Conservation (phyloP, 2,113 vertebrate species). For the Pleuronectes platessa region DNA sequence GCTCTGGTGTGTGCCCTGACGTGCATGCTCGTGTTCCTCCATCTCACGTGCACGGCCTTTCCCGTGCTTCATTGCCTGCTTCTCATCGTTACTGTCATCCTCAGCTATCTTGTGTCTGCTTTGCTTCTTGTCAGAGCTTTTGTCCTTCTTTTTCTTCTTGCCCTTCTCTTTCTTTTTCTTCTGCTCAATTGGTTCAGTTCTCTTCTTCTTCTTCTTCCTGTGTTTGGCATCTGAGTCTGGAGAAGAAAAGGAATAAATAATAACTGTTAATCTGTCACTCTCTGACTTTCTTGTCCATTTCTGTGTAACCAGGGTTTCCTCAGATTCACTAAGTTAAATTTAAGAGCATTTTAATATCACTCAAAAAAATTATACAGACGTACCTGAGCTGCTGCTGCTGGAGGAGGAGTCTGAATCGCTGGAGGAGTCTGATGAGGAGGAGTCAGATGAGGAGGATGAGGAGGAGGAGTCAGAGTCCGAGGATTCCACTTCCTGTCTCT, state of each 20-base stretch:
- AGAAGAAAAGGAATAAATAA: background rate
- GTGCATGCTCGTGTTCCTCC: constrained; percentile 12
- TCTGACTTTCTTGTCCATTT: background rate
- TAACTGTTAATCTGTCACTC: background rate
- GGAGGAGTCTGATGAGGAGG: constrained; percentile 84
- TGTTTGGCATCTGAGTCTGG: constrained; percentile 68
- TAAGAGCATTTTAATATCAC: no score
- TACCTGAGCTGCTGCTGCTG: constrained; percentile 89
- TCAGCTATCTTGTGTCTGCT: constrained; percentile 11
- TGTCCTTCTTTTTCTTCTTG: constrained; percentile 30
- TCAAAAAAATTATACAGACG: background rate
- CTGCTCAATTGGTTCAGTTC: constrained; percentile 41
- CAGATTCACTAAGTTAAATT: background rate
- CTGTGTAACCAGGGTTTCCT: background rate
- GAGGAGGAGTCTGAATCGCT: constrained; percentile 83
- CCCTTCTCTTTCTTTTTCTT: constrained; percentile 46
- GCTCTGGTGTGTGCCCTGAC: background rate
- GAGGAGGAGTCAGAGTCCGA: constrained; percentile 85
- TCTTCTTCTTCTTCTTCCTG: constrained; percentile 69
- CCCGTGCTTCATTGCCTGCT: constrained; percentile 31
- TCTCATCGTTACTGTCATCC: constrained; percentile 10
- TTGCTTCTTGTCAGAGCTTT: constrained; percentile 41
- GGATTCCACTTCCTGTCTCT: constrained; percentile 94
- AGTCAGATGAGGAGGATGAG: constrained; percentile 74
- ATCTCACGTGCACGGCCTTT: constrained; percentile 11